Percentiles rank a stretch among this genome's conserved stretches.
These are phyloP conservation scores for Parnassius orleans DNA, from an alignment of 2,888 invertebrate species.

Conservation along the genomic window DNA sequence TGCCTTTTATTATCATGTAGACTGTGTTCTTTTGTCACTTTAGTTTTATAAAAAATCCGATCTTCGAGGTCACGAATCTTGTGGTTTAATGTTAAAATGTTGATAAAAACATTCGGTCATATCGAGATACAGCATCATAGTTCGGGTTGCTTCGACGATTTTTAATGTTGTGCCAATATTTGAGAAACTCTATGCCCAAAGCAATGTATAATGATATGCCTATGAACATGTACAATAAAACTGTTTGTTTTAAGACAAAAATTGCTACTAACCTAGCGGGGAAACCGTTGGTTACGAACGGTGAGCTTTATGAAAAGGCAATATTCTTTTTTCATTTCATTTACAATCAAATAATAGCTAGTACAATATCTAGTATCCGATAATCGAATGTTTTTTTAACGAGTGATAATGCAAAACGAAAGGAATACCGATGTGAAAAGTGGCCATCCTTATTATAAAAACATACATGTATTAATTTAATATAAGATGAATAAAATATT, in stretches of 20 bases:
- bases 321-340: conserved; percentile 23
- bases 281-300: conserved; percentile 11
- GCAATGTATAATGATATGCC: conserved; percentile 11
- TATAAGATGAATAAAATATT: too few relatives aligned
- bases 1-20: too few relatives aligned
- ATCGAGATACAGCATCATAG: conserved; percentile 11
- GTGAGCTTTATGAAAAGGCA: conserved; percentile 17
- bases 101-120: not conserved
- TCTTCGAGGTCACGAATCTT: too few relatives aligned
- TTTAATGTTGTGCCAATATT: conserved; percentile 33
- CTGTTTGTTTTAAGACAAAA: conserved; percentile 15
- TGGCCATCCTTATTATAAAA: too few relatives aligned
- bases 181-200: conserved; percentile 29
- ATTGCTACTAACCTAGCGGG: conserved; percentile 8
- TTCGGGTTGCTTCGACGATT: conserved; percentile 24
- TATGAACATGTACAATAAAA: conserved; percentile 14
- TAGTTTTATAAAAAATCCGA: too few relatives aligned
- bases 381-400: conserved; percentile 15
- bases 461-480: too few relatives aligned
- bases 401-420: conserved; percentile 2
- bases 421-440: not conserved
- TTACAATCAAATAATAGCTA: conserved; percentile 6
- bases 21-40: not conserved
- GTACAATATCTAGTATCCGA: conserved; percentile 15
- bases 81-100: too few relatives aligned